A percentile compares a stretch with the other conserved stretches of the same genome.
These are phyloP conservation scores for Telmatochromis bifrenatus DNA, from an alignment of 2,113 vertebrate species.

Conservation along the genomic window DNA sequence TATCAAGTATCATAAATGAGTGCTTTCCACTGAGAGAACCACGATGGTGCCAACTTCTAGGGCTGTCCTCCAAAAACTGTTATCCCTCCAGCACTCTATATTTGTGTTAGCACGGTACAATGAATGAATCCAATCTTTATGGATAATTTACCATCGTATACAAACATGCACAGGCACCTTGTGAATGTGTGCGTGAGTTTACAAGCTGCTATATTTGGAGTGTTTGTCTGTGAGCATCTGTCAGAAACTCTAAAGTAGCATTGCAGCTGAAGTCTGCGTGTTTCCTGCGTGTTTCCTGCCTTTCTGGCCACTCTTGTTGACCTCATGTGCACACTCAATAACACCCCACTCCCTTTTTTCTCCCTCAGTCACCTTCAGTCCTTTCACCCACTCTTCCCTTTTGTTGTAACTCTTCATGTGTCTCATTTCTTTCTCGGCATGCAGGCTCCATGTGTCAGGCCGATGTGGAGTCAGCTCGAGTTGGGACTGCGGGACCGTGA, in stretches of 20 bases:
- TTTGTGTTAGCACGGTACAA: background rate
- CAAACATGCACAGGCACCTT: background rate
- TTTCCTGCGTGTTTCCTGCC: background rate
- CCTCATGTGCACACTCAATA: background rate
- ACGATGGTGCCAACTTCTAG: background rate
- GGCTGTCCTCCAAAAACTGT: background rate
- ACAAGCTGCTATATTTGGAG: background rate
- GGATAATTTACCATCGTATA: background rate
- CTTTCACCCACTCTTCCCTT: background rate
- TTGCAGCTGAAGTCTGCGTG: slow-evolving; percentile 12
- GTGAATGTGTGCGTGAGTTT: background rate
- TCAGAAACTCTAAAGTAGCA: slow-evolving; percentile 40
- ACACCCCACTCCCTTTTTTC: background rate
- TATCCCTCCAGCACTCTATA: background rate
- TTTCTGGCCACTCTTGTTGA: background rate
- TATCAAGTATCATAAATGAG: background rate
- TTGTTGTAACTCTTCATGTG: background rate
- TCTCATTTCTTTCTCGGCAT: background rate
- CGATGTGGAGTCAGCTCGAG: slow-evolving; percentile 23
- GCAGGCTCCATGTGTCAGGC: slow-evolving; percentile 19
- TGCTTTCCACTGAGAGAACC: background rate
- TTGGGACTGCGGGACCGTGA: slow-evolving; percentile 20
- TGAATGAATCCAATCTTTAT: background rate
- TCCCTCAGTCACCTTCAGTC: background rate
- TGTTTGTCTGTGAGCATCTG: slow-evolving; percentile 25